Evolutionary conservation across 2,797 vertebrate genomes (phyloP), one percentile per base, ranked within the genome.

Genomic region (Prionace glauca): DNA sequence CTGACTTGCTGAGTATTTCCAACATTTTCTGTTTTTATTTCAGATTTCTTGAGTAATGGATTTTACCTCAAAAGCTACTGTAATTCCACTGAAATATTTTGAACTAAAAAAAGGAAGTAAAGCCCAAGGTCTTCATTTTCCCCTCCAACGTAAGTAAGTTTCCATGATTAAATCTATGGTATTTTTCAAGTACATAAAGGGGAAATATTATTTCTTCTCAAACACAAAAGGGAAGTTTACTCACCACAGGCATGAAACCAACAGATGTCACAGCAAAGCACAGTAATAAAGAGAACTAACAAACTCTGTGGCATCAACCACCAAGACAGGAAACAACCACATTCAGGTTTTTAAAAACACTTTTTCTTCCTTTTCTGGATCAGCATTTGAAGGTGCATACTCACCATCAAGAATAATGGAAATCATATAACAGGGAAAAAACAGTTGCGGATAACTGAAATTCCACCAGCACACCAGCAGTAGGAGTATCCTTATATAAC

Each of bases 371-470:
- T 91, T 22, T 2, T 26, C 50, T 67, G 1, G 67, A 74, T 86
- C 26, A 84, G 32, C 20, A 50, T 95, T 84, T 84, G 12, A 88
- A 60, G 71, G 45, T 71, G 41, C 71, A 45, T 67, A 84, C 10
- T 96, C 96, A 98, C 96, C 97, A 96, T 98, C 97, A 22, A 98
- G 97, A 26, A 96, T 96, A 14, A 97, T 29, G 60, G 88, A 96
- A 84, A 95, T 0, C 0, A 96, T 95, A 95, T 97, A 97, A 0
- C 97, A 96, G 50, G 95, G 65, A n/a, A 97, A 9, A 94, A 97
- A 98, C 1, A 79, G 24, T 0, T 45, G n/a, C 2, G 97, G 97
- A 29, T 96, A 96, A 24, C 96, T 94, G 87, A 84, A 96, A n/a
- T 77, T 45, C 60, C 95, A 67, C 97, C 97, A 97, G 0, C 97